Conservation (phyloP, 2,113 vertebrate genomes). For the Chiloscyllium plagiosum region DNA sequence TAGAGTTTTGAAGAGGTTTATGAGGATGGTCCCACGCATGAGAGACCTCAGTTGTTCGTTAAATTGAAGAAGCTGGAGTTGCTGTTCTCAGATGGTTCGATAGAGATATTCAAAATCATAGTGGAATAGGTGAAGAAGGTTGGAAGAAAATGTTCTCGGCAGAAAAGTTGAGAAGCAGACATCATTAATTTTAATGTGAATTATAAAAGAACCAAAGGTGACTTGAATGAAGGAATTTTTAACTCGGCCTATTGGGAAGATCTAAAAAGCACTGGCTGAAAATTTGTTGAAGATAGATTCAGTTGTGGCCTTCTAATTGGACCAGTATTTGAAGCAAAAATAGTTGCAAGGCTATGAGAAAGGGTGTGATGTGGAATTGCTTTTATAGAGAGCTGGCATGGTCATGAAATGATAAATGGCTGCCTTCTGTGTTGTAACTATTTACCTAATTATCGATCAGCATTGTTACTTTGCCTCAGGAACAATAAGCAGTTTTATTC, state of each 20-base stretch:
- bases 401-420: background rate
- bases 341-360: background rate
- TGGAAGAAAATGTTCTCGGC: too few species aligned
- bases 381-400: background rate
- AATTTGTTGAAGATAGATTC: background rate
- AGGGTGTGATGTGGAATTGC: background rate
- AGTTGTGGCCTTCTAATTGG: background rate
- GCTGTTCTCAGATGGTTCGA: background rate
- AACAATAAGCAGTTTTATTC: background rate
- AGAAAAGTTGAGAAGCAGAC: background rate
- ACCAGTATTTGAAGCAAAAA: background rate
- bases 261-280: background rate
- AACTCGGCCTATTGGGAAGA: background rate
- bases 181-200: background rate
- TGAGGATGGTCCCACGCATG: background rate
- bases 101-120: background rate
- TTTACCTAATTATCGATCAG: background rate
- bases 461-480: background rate
- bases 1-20: background rate
- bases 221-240: background rate
- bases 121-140: too few species aligned
- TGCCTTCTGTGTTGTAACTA: background rate
- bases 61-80: background rate
- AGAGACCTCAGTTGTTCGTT: background rate
- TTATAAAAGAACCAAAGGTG: background rate